Base-by-base conservation (phyloP, 1,140 invertebrate genomes). In the Bacillus rossius region DNA sequence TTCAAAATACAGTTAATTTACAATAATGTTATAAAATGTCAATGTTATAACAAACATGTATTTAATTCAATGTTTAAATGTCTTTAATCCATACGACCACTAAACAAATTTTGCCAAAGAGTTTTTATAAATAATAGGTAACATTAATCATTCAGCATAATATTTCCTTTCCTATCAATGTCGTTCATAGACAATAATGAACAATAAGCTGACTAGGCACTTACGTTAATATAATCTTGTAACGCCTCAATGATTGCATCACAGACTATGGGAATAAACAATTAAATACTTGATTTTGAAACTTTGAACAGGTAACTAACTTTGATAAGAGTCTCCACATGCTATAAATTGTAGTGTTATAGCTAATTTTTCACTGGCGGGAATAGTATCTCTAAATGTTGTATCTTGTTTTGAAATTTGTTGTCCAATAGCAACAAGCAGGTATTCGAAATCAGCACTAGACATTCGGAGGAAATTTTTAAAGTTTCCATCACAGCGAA, bases 371-470 rank as follows among this genome's bases (percentile, higher is more conserved):
- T 51, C 49, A 51, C 49, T 8, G 49, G 49, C 49, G 29, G 49
- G 49, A 51, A 51, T 51, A 29, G 49, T 22, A 51, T 51, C 49
- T 51, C 49, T 19, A 22, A 51, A 51, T 29, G 16, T 29, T 22
- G 49, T 51, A 51, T 51, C 22, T 51, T 51, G n/a, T 51, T 51
- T 51, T 51, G 49, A 7, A 51, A 51, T 51, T 51, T 51, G 22
- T 8, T 51, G 49, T 51, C 49, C 49, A 51, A 51, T 51, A 29
- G 49, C 49, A 51, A 51, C 29, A 51, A 51, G 49, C 49, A 51
- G 29, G 29, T 51, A 10, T 34, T 22, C 29, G 22, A 22, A 26
- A 51, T 34, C 29, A 34, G 5, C 16, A 25, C 49, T 25, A 45
- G 53, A 22, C 53, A 45, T 55, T 14, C 53, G 17, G 53, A 47